These are phyloP conservation scores for Geopemphigus sp. DNA, from an alignment of 1,140 invertebrate species.

Conservation along the genomic window DNA sequence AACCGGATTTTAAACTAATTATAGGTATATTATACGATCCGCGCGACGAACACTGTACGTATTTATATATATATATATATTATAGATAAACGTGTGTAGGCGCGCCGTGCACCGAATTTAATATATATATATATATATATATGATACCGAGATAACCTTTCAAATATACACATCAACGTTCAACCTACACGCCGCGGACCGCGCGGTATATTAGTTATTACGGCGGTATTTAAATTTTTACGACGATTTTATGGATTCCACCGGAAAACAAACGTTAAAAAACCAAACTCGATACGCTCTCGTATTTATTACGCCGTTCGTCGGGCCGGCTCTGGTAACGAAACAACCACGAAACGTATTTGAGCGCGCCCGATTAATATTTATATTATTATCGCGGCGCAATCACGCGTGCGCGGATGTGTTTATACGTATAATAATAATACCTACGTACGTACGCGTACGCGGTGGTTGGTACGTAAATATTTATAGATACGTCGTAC, in stretches of 20 bases:
- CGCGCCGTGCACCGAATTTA: no score
- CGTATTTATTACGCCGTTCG: neutral
- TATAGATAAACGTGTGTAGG: neutral
- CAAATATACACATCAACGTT: slow-evolving; percentile 1
- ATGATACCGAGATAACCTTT: neutral
- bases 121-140: neutral
- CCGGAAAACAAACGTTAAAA: neutral
- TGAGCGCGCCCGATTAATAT: no score
- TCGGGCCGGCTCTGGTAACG: neutral
- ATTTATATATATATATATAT: no score
- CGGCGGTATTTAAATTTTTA: slow-evolving; percentile 8
- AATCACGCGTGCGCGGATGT: no score
- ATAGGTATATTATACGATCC: neutral
- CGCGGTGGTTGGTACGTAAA: no score
- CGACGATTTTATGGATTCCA: slow-evolving; percentile 25
- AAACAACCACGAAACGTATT: no score
- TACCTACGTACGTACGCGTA: neutral
- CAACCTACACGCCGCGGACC: neutral
- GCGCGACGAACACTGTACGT: neutral
- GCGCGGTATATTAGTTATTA: neutral
- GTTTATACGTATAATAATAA: neutral
- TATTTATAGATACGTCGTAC: neutral
- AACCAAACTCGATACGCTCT: neutral
- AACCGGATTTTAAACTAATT: neutral
- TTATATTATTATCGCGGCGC: neutral